phyloP scores from a whole-genome alignment of 2,797 vertebrate species.

The Basileuterus tristriatus region DNA sequence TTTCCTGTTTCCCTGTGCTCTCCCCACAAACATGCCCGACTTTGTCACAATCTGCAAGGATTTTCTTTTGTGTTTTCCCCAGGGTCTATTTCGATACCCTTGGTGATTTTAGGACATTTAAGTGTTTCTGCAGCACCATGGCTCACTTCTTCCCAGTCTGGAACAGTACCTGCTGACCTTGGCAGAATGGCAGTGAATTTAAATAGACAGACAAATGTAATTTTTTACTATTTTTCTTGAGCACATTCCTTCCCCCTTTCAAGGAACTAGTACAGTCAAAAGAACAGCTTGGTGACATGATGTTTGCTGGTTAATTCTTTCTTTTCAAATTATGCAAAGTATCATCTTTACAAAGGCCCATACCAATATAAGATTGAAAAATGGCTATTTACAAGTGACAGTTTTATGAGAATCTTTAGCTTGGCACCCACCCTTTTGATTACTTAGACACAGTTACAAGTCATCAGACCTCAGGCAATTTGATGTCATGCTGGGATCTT shows the following conservation, averaged over 20 bases:
- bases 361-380: background rate
- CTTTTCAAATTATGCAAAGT: background rate
- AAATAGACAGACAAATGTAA: background rate
- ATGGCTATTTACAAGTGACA: background rate
- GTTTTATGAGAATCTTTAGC: background rate
- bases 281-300: background rate
- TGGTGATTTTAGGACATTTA: background rate
- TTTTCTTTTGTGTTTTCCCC: background rate
- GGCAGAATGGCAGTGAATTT: background rate
- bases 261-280: background rate
- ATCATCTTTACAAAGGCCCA: background rate
- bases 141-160: background rate
- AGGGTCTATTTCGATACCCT: fast-evolving
- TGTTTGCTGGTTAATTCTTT: background rate
- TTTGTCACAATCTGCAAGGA: background rate
- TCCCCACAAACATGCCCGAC: background rate
- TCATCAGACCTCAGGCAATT: background rate
- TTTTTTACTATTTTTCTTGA: background rate
- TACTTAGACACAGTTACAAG: background rate
- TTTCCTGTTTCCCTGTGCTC: background rate
- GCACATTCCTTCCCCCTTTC: background rate
- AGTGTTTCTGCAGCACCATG: background rate
- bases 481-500: background rate
- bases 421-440: background rate
- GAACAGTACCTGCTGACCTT: background rate